These are phyloP conservation scores for Microtus richardsoni DNA, from an alignment of 2,113 vertebrate genomes.

Conservation along the genomic window DNA sequence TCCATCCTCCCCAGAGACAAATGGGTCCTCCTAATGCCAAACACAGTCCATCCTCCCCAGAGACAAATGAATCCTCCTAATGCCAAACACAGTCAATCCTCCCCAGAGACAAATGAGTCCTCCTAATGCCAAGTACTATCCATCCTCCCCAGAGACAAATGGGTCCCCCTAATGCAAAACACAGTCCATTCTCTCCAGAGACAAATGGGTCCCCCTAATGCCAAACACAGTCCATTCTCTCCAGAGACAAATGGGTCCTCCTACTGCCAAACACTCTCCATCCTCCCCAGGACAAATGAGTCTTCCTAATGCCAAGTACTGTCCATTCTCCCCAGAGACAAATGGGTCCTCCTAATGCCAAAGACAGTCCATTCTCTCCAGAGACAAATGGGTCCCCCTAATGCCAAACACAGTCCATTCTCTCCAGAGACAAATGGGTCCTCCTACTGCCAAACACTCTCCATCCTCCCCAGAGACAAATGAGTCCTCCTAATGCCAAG, in stretches of 20 bases:
- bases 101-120: too few relatives aligned
- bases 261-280: neutral
- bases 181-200: neutral
- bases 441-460: neutral
- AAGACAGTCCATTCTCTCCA: neutral
- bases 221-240: neutral
- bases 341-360: too few relatives aligned
- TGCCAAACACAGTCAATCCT: too few relatives aligned
- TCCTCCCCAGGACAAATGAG: neutral
- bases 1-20: neutral
- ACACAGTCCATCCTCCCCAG: neutral
- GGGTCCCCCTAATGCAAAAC: neutral
- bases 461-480: slow-evolving; percentile 6
- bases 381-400: neutral
- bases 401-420: neutral
- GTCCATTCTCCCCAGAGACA: too few relatives aligned
- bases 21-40: neutral
- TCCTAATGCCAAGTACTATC: too few relatives aligned
- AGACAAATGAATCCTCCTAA: neutral
- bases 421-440: neutral
- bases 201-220: neutral
- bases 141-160: neutral
- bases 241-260: neutral
- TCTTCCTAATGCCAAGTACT: too few relatives aligned
- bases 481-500: neutral